Conservation (phyloP, 2,113 vertebrate genomes). For the Ammospiza nelsoni region DNA sequence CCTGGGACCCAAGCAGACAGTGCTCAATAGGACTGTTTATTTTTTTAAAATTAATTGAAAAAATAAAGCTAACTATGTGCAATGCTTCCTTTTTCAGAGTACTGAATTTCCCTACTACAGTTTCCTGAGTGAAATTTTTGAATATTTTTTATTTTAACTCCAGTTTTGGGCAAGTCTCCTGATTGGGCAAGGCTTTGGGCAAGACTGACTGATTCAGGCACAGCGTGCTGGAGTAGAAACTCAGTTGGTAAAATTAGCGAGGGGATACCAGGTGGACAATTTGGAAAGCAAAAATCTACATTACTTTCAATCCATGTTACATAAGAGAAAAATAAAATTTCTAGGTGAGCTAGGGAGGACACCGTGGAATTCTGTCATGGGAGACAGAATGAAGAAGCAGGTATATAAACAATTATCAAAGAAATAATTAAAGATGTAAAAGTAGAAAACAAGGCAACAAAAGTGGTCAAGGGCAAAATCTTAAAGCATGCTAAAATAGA, state of each 20-base stretch:
- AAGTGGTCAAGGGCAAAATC: background rate
- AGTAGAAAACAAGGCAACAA: background rate
- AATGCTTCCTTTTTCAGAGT: background rate
- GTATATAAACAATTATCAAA: background rate
- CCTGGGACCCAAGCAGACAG: background rate
- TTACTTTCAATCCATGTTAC: background rate
- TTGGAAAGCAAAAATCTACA: background rate
- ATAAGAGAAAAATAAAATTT: background rate
- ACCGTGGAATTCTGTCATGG: background rate
- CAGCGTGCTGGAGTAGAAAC: background rate
- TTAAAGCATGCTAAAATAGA: background rate
- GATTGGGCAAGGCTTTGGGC: background rate
- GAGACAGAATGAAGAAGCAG: background rate
- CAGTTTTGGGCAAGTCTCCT: background rate
- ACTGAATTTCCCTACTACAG: background rate
- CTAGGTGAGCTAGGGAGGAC: background rate
- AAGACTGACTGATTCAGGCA: background rate
- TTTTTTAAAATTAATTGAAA: background rate
- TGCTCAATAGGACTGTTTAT: background rate
- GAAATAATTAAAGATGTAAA: background rate
- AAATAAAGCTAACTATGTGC: background rate
- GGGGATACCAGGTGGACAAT: background rate
- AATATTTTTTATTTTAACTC: background rate
- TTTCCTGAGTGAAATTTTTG: background rate
- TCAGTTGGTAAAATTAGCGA: background rate